Conservation (phyloP, 2,888 invertebrate species). For the Cerastoderma edule region DNA sequence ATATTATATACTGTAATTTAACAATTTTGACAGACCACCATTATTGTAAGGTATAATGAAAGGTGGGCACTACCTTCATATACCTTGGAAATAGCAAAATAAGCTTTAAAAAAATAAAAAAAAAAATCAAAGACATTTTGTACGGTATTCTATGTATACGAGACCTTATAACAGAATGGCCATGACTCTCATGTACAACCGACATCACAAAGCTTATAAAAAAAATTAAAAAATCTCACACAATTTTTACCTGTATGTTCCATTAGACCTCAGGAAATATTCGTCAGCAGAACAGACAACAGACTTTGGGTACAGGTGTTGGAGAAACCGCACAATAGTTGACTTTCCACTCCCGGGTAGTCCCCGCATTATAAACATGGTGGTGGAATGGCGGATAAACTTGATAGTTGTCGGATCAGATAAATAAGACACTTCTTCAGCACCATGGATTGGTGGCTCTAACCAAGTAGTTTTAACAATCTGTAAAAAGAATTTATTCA, state of each 20-base stretch:
- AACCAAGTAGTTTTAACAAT: not conserved
- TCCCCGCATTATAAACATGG: constrained; percentile 83
- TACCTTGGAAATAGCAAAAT: too few relatives aligned
- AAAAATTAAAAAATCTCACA: not conserved
- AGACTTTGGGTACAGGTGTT: constrained; percentile 66
- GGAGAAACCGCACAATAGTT: constrained; percentile 75
- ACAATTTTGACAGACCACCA: too few relatives aligned
- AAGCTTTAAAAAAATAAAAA: too few relatives aligned
- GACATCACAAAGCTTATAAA: not conserved
- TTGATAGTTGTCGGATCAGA: constrained; percentile 61
- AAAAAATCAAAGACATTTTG: too few relatives aligned
- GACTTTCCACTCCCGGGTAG: constrained; percentile 83
- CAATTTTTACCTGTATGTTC: constrained; percentile 63
- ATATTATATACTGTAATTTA: too few relatives aligned
- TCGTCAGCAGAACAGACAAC: constrained; percentile 82
- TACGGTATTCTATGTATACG: too few relatives aligned
- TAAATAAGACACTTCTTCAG: constrained; percentile 62
- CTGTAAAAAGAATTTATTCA: not conserved
- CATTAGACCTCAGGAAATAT: constrained; percentile 75
- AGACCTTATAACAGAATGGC: too few relatives aligned
- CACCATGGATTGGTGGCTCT: constrained; percentile 28
- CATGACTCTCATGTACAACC: too few relatives aligned
- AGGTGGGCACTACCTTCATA: too few relatives aligned
- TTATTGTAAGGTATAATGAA: too few relatives aligned
- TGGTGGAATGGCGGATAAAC: constrained; percentile 66